Base-by-base conservation (phyloP, 2,888 invertebrate species). In the Heliconius sara region DNA sequence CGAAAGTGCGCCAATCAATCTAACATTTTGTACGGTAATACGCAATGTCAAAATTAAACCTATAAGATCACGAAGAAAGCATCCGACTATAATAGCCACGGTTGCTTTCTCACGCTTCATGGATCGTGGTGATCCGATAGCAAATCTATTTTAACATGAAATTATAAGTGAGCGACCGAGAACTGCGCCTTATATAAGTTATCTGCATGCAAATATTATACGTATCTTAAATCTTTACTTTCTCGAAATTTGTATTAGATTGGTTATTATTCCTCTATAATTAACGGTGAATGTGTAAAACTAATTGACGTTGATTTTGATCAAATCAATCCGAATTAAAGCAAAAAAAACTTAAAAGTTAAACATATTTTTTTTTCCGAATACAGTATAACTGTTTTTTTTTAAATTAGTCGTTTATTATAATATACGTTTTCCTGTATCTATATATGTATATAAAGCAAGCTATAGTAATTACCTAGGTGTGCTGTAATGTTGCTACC, bases 1-100 rank as follows among this genome's bases (percentile, higher is more conserved):
- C 80, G 94, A 94, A 95, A 91, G 90, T 89, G 82, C 81, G 72
- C 74, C 86, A 85, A 91, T 90, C 90, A 89, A 91, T 92, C 89
- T 89, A 87, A 76, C 85, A 86, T 86, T 86, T 85, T 84, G 84
- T 88, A 87, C 86, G 86, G 86, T 85, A 85, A 87, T 86, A 84
- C 80, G 85, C 83, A 77, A 79, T 83, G 84, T 83, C 74, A 82
- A 85, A 84, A 86, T 86, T 84, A 84, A 78, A 72, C 76, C 47
- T 70, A 80, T 76, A 83, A 83, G 82, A 83, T 82, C 78, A 68
- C 80, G 81, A 85, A 83, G 85, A 86, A 84, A 84, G 83, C 83
- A 79, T 82, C 80, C 77, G 78, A 85, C 80, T 77, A 76, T 79
- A 80, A 82, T 80, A 77, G 76, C 75, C 19, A 65, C 70, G 76